Conservation (phyloP, 2,113 vertebrate species). For the Glareola pratincola region DNA sequence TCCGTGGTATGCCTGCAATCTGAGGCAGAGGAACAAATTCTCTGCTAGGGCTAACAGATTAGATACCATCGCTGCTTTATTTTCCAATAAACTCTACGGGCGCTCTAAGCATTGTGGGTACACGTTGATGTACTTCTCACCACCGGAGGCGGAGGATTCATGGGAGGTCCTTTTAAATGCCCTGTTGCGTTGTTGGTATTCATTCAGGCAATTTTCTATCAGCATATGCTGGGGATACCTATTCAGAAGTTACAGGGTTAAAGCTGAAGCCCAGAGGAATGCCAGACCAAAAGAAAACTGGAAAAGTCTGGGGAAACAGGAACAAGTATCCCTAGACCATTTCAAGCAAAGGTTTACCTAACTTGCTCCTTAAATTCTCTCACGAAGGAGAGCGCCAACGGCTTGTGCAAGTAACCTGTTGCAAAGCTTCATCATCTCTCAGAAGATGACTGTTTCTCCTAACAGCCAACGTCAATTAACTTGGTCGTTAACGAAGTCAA, state of each 20-base stretch:
- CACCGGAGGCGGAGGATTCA: neutral
- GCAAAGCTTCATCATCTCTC: neutral
- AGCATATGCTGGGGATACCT: neutral
- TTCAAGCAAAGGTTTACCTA: neutral
- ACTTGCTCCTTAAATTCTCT: neutral
- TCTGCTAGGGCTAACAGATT: conserved; percentile 4
- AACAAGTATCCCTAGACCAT: neutral
- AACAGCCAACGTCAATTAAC: neutral
- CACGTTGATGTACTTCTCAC: neutral
- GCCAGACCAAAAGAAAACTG: neutral
- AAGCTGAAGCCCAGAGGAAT: neutral
- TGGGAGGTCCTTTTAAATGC: conserved; percentile 21
- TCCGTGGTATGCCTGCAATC: neutral
- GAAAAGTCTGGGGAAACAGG: neutral
- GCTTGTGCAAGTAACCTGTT: neutral
- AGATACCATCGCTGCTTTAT: neutral
- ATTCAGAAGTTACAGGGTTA: neutral
- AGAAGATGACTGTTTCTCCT: neutral
- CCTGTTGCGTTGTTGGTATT: neutral
- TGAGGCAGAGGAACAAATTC: neutral
- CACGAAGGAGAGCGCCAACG: rapidly evolving
- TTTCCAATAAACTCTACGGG: conserved; percentile 11
- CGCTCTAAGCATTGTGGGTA: neutral
- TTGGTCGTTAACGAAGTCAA: neutral
- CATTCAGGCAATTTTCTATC: neutral